Evolutionary conservation across 2,113 vertebrate genomes (phyloP).

Genomic region (Pterocles orientalis): DNA sequence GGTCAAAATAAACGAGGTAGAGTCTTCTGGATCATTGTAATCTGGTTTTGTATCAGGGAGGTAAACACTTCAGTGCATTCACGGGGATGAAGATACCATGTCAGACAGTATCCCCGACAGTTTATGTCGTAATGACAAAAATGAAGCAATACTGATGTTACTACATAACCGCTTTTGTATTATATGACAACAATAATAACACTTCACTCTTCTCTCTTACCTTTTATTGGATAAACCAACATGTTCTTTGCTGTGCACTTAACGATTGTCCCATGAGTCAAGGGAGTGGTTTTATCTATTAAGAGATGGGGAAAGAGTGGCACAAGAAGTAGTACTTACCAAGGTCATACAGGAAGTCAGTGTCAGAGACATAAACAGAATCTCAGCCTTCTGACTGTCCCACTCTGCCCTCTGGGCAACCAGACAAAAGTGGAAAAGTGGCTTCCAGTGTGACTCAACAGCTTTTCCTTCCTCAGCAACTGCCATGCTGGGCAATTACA

Average conservation of each 20-base stretch:
- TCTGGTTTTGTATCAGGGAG: constrained; percentile 59
- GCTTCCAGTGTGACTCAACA: constrained; percentile 39
- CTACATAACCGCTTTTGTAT: constrained; percentile 26
- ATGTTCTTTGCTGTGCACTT: neutral
- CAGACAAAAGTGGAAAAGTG: constrained; percentile 36
- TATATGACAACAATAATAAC: constrained; percentile 32
- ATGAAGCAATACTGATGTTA: constrained; percentile 50
- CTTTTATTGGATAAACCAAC: neutral
- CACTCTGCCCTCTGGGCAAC: constrained; percentile 32
- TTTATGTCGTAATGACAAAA: constrained; percentile 51
- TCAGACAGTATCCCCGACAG: constrained; percentile 52
- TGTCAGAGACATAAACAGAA: constrained; percentile 5
- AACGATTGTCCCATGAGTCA: neutral
- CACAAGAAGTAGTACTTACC: neutral
- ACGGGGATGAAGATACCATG: constrained; percentile 34
- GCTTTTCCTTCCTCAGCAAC: constrained; percentile 48
- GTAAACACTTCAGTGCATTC: constrained; percentile 41
- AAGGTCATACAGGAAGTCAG: neutral
- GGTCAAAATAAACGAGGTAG: constrained; percentile 52
- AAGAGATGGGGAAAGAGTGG: constrained; percentile 15
- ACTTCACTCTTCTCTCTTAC: neutral
- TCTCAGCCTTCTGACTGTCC: constrained; percentile 15
- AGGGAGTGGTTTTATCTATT: neutral
- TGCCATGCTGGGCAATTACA: constrained; percentile 11
- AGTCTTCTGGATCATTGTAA: neutral